Conservation (phyloP, 2,888 invertebrate species). For the Caenorhabditis imperialis region DNA sequence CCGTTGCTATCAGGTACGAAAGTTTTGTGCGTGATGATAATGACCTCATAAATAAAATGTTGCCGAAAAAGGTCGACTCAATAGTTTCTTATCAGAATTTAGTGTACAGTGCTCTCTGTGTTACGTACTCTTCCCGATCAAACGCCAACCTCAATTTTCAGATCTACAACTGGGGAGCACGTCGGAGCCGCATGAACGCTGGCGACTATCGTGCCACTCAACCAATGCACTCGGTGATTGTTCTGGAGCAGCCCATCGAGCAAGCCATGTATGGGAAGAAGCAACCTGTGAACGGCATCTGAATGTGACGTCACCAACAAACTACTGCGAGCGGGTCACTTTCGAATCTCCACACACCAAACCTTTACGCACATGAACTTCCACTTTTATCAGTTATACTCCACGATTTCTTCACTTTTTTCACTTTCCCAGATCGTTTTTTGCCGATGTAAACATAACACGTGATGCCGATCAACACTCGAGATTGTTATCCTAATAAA, state of each 20-base stretch:
- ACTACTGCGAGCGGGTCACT: constrained; percentile 33
- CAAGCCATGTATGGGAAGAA: constrained; percentile 71
- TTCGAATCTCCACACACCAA: constrained; percentile 30
- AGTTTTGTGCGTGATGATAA: background rate
- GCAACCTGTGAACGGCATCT: constrained; percentile 20
- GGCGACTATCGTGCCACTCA: constrained; percentile 54
- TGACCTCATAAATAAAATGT: too few species aligned
- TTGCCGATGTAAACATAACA: background rate
- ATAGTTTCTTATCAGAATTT: too few species aligned
- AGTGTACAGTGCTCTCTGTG: too few species aligned
- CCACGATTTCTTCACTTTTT: background rate
- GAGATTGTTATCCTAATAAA: constrained; percentile 5
- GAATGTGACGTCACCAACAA: constrained; percentile 9
- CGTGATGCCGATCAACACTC: background rate
- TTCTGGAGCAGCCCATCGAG: constrained; percentile 68
- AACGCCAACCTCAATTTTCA: constrained; percentile 15
- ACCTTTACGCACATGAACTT: background rate
- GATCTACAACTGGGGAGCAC: constrained; percentile 38
- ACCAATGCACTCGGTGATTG: constrained; percentile 64
- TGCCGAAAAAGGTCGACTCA: too few species aligned
- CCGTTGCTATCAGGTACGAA: constrained; percentile 56
- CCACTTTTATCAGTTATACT: background rate
- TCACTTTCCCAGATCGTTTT: background rate
- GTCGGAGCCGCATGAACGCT: constrained; percentile 35
- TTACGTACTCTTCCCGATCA: too few species aligned